Base-by-base conservation (phyloP, 2,888 invertebrate species). In the Megastigmus dorsalis region DNA sequence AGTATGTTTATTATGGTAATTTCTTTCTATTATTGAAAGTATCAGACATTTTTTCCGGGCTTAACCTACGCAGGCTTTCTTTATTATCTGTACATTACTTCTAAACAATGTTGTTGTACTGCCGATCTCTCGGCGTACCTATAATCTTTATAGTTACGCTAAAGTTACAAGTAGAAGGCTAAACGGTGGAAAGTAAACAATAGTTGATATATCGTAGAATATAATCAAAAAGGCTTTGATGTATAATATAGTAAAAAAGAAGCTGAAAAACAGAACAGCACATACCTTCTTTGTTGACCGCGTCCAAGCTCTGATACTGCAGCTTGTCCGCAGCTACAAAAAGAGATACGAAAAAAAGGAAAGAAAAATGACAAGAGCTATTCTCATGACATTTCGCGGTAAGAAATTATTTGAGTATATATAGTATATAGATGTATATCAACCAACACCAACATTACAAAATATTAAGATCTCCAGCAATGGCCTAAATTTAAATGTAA, bases 251-350 rank as follows among this genome's bases (percentile, higher is more conserved):
- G 52, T 30, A 67, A 60, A 65, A 65, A 38, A 41, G 52, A 62
- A 60, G 54, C 62, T 30, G 30, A 38, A 63, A 57, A 30, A 30
- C 23, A 33, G 26, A 50, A 59, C 59, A n/a, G 45, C 81, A 88
- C 90, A 85, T 91, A 93, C 92, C 93, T 92, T 91, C 89, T 84
- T 90, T 90, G 87, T 91, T 91, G 86, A 92, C 92, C 85, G 91
- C 90, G 86, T 92, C 92, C 89, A 92, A 89, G 89, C 92, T 92
- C 88, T 91, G 91, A 90, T 91, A 91, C 84, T 90, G 92, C 88
- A 90, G 89, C 85, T 90, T 90, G 84, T 90, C 90, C 86, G 90
- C 90, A 89, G 89, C 88, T 88, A 89, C 84, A 84, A 84, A 84
- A 87, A 85, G 86, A 87, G 85, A 87, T 83, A 86, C 83, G 83